Percentiles rank a stretch among this genome's conserved stretches.
These are phyloP conservation scores for Gadopsis marmoratus DNA, from an alignment of 2,797 vertebrate genomes.

Conservation along the genomic window DNA sequence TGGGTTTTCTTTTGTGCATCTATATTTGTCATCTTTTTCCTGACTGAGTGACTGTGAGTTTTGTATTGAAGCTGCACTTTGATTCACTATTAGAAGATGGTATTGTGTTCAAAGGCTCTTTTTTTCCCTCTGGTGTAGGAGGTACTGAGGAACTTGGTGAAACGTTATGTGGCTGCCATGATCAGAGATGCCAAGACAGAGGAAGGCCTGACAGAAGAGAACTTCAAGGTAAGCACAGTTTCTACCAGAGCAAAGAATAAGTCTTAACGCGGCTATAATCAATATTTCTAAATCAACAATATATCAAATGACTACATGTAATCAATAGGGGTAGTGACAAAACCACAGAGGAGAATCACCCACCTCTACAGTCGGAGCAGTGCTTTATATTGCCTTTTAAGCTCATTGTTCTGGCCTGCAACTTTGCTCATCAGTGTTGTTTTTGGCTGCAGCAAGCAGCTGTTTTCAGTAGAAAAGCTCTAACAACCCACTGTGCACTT, in stretches of 20 bases:
- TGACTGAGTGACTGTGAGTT: slow-evolving; percentile 16
- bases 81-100: not conserved
- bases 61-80: not conserved
- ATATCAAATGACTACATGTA: not conserved
- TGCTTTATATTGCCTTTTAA: no score
- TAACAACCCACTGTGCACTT: not conserved
- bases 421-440: not conserved
- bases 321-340: not conserved
- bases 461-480: not conserved
- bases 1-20: slow-evolving; percentile 8
- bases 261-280: not conserved
- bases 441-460: not conserved
- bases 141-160: slow-evolving; percentile 97
- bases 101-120: slow-evolving; percentile 20
- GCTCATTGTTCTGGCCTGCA: not conserved
- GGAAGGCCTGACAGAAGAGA: slow-evolving; percentile 97
- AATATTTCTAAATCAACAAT: slow-evolving; percentile 1
- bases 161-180: slow-evolving; percentile 99
- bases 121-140: slow-evolving; percentile 82
- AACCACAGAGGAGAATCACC: not conserved
- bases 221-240: slow-evolving; percentile 91
- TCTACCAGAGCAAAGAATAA: slow-evolving; percentile 3
- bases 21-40: not conserved
- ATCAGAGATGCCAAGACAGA: slow-evolving; percentile 99
- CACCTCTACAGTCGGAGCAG: not conserved